A percentile compares a stretch with the other conserved stretches of the same genome.
These are phyloP conservation scores for Rhodinocichla rosea DNA, from an alignment of 2,113 vertebrate genomes.

Conservation along the genomic window DNA sequence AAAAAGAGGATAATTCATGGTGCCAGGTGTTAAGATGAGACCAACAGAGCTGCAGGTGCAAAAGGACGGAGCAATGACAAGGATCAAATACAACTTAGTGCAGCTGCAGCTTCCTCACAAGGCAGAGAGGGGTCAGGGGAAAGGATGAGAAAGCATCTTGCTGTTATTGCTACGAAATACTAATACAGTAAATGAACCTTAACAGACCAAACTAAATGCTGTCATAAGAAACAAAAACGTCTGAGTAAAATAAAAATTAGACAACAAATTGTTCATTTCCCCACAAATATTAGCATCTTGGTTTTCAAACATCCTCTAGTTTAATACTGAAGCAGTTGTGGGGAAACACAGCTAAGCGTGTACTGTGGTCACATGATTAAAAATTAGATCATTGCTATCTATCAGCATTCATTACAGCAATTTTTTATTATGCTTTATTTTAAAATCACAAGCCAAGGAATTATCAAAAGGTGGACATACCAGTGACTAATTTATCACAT, in stretches of 20 bases:
- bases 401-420: background rate
- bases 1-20: conserved; percentile 73
- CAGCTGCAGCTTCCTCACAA: conserved; percentile 77
- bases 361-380: conserved; percentile 27
- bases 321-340: background rate
- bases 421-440: conserved; percentile 13
- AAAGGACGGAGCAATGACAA: conserved; percentile 67
- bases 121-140: conserved; percentile 38
- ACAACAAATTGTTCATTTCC: background rate
- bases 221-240: background rate
- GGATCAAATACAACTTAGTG: conserved; percentile 72
- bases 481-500: conserved; percentile 66
- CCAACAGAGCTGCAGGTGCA: conserved; percentile 86
- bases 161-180: conserved; percentile 39
- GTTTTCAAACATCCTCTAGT: background rate
- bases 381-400: conserved; percentile 64
- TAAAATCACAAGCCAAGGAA: conserved; percentile 49
- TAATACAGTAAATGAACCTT: conserved; percentile 27
- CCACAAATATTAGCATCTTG: background rate
- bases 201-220: conserved; percentile 14
- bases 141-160: conserved; percentile 52
- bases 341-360: conserved; percentile 6
- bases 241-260: background rate
- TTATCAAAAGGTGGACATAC: conserved; percentile 8
- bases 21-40: conserved; percentile 78